Conservation (phyloP, 2,113 vertebrate species). For the Erythrocercus mccallii region DNA sequence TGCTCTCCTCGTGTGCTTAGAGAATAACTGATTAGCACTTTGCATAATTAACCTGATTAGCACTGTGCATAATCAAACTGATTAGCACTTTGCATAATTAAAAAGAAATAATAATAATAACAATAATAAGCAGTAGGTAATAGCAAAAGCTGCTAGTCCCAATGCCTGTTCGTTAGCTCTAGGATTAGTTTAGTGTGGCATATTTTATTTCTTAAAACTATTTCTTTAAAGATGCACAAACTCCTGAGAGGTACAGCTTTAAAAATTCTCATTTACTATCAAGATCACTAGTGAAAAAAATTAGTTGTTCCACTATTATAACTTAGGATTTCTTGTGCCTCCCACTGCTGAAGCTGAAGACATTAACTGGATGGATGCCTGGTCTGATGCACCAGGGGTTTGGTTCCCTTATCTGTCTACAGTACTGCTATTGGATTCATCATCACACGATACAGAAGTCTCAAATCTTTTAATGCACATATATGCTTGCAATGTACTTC, state of each 20-base stretch:
- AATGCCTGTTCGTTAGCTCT: slow-evolving; percentile 67
- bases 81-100: slow-evolving; percentile 89
- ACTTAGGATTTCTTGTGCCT: neutral
- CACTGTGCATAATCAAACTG: slow-evolving; percentile 89
- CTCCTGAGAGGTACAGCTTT: neutral
- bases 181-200: slow-evolving; percentile 67
- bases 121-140: slow-evolving; percentile 85
- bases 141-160: slow-evolving; percentile 80
- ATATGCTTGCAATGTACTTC: neutral
- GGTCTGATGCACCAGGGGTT: neutral
- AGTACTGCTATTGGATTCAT: neutral
- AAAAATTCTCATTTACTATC: neutral
- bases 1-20: slow-evolving; percentile 83
- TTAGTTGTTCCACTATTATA: neutral
- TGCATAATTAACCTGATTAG: slow-evolving; percentile 90
- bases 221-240: slow-evolving; percentile 48
- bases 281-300: neutral
- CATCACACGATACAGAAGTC: neutral
- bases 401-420: neutral
- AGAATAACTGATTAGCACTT: slow-evolving; percentile 89
- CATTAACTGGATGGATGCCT: neutral
- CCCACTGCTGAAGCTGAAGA: neutral
- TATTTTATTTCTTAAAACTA: slow-evolving; percentile 63
- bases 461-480: neutral
- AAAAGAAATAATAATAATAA: slow-evolving; percentile 89